Conservation (phyloP, 1,140 invertebrate genomes). For the Panulirus ornatus region DNA sequence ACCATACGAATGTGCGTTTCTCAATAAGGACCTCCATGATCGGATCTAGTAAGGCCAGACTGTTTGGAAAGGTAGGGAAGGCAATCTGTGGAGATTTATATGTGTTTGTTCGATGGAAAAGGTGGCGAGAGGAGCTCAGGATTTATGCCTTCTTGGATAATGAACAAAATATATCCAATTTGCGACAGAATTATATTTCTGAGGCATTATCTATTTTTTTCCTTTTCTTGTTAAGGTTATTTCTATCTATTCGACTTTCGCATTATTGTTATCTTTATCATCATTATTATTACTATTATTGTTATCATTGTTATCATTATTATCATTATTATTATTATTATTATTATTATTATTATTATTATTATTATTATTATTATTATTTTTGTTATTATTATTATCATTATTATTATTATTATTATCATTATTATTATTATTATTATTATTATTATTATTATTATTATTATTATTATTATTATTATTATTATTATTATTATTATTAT, state of each 20-base stretch:
- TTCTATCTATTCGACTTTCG: too few relatives aligned
- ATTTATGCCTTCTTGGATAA: conserved; percentile 19
- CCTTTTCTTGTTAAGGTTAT: too few relatives aligned
- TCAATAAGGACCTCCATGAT: too few relatives aligned
- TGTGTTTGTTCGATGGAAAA: conserved; percentile 44
- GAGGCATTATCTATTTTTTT: too few relatives aligned
- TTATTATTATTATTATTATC: background rate
- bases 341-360: background rate
- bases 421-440: background rate
- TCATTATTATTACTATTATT: too few relatives aligned
- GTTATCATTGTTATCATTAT: too few relatives aligned
- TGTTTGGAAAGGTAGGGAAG: conserved; percentile 35
- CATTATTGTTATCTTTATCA: too few relatives aligned
- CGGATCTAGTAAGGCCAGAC: background rate
- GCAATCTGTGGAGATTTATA: conserved; percentile 38
- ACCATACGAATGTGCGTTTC: too few relatives aligned
- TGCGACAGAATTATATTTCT: background rate
- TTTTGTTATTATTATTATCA: too few relatives aligned
- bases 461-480: too few relatives aligned
- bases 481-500: too few relatives aligned
- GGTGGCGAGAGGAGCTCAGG: conserved; percentile 15
- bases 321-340: background rate
- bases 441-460: conserved; percentile 11
- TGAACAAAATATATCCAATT: conserved; percentile 29
- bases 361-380: too few relatives aligned